Conservation (phyloP, 2,113 vertebrate species). For the Elephas maximus region DNA sequence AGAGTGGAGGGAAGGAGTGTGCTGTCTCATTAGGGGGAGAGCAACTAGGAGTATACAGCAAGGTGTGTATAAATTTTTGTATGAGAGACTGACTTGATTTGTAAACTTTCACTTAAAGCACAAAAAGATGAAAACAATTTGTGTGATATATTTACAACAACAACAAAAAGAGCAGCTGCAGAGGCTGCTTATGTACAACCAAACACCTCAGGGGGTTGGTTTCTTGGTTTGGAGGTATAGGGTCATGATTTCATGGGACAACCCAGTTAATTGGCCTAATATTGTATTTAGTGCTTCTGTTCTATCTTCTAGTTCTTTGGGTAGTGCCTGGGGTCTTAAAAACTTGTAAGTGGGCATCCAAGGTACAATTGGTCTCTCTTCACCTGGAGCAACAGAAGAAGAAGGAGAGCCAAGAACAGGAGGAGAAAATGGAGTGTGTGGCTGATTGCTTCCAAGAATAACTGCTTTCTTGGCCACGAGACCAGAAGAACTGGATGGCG, state of each 20-base stretch:
- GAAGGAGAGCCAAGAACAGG: background rate
- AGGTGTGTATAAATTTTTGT: too few relatives aligned
- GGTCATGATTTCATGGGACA: background rate
- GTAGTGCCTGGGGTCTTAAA: background rate
- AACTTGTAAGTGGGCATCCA: background rate
- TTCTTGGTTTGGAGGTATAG: too few relatives aligned
- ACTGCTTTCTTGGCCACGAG: background rate
- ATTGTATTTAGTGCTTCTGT: background rate
- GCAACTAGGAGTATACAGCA: too few relatives aligned
- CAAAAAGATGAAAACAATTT: too few relatives aligned
- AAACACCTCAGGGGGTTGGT: too few relatives aligned
- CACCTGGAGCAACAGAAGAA: background rate
- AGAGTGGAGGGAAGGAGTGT: too few relatives aligned
- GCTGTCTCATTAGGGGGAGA: too few relatives aligned
- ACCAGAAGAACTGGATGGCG: background rate
- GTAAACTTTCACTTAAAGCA: too few relatives aligned
- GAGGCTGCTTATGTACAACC: too few relatives aligned
- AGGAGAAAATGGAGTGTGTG: background rate
- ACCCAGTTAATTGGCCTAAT: background rate
- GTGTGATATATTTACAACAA: too few relatives aligned
- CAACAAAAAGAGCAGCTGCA: too few relatives aligned
- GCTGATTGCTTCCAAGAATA: background rate
- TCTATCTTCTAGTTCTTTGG: background rate
- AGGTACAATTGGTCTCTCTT: background rate
- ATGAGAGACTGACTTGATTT: too few relatives aligned